Evolutionary conservation across 1,140 invertebrate genomes (phyloP), one percentile per base, ranked within the genome.

Genomic region (Orussus abietinus): DNA sequence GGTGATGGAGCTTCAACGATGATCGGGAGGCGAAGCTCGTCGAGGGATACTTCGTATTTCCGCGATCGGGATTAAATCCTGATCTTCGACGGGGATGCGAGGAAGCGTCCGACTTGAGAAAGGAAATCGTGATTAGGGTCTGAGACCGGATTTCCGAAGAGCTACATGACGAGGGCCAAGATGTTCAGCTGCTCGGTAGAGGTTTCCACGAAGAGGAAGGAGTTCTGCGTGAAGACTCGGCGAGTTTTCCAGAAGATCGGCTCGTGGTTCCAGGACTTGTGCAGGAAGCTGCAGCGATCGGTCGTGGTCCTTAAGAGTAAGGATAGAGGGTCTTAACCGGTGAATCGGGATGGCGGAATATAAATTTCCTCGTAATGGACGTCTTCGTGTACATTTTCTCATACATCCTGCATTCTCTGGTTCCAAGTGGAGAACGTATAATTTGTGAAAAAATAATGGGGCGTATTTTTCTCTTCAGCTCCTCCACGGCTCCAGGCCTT

Each of bases 401-500:
- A n/a, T n/a, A n/a, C n/a, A n/a, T n/a, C n/a, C n/a, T n/a, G n/a
- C n/a, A n/a, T n/a, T n/a, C n/a, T n/a, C n/a, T n/a, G n/a, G n/a
- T n/a, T n/a, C n/a, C n/a, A n/a, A n/a, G n/a, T n/a, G n/a, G n/a
- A n/a, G n/a, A n/a, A n/a, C 15, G 17, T 5, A n/a, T 20, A 13
- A 48, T n/a, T 4, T 22, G 1, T 15, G 25, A 38, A 28, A 22
- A 9, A 34, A 38, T 38, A 43, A n/a, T n/a, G n/a, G n/a, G n/a
- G n/a, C n/a, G n/a, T 15, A 35, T 38, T 36, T 49, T 34, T 31
- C 33, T 37, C 37, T 75, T n/a, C 65, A 88, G 85, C 84, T 55
- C 83, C 85, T 15, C 82, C 83, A 12, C 75, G 84, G 51, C 71
- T 88, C 19, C 77, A 84, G 43, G 82, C 83, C 3, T 59, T 88